A percentile compares a stretch with the other conserved stretches of the same genome.
Evolutionary conservation across 2,888 invertebrate genomes (phyloP).

Genomic region (Agriopis aurantiaria): DNA sequence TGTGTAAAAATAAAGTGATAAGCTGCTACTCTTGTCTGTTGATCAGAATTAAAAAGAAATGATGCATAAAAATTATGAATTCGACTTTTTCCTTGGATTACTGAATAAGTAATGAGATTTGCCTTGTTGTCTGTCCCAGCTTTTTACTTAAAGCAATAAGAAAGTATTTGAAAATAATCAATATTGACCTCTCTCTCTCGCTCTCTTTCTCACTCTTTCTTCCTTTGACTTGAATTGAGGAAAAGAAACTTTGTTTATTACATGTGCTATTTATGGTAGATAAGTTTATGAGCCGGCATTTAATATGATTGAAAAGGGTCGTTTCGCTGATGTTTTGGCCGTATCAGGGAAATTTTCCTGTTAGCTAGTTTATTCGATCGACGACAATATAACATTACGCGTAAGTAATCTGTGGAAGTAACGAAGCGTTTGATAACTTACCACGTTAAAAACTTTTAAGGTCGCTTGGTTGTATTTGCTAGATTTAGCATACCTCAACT

Average conservation of each 20-base stretch:
- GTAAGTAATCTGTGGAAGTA: constrained; percentile 12
- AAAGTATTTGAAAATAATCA: background rate
- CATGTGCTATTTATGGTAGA: constrained; percentile 14
- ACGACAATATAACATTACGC: constrained; percentile 14
- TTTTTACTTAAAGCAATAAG: background rate
- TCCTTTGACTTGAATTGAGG: background rate
- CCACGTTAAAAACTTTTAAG: constrained; percentile 5
- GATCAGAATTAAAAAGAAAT: background rate
- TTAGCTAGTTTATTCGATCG: constrained; percentile 15
- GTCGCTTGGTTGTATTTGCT: too few relatives aligned
- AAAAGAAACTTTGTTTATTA: constrained; percentile 6
- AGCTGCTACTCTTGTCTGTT: background rate
- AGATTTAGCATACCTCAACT: too few relatives aligned
- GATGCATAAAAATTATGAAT: background rate
- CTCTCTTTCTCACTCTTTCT: background rate
- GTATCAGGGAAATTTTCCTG: constrained; percentile 15
- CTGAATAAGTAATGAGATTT: constrained; percentile 1
- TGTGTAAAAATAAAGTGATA: too few relatives aligned
- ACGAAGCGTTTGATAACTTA: constrained; percentile 5
- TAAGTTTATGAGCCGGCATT: constrained; percentile 19
- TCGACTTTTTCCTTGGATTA: constrained; percentile 6
- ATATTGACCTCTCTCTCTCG: background rate
- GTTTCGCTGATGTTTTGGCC: constrained; percentile 12
- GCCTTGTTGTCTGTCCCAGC: background rate
- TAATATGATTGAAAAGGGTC: constrained; percentile 26